Evolutionary conservation across 2,797 vertebrate genomes (phyloP).

Genomic region (Sebastes diploproa): DNA sequence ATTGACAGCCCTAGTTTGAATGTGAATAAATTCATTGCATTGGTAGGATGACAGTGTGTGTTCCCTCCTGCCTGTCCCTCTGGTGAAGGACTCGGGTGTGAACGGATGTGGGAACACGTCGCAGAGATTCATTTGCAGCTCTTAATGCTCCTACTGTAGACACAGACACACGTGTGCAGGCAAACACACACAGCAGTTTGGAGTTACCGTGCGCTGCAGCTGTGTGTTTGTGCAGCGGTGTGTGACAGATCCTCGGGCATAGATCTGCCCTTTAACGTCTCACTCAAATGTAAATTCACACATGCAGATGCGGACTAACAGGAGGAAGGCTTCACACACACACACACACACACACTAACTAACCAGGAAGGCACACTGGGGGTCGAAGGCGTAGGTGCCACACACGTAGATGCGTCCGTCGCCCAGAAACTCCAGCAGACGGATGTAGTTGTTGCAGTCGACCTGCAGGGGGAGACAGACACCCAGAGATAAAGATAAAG

Average conservation of each 20-base stretch:
- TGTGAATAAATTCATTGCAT: not conserved
- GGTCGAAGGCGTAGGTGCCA: constrained; percentile 91
- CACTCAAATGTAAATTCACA: not conserved
- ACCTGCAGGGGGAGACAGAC: constrained; percentile 81
- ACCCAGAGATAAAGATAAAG: not conserved
- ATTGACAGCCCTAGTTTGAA: not conserved
- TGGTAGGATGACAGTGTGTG: not conserved
- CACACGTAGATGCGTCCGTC: constrained; percentile 86
- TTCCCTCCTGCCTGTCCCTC: not conserved
- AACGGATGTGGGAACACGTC: constrained; percentile 11
- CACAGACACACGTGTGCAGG: not conserved
- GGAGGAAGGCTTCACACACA: not conserved
- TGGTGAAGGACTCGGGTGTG: constrained; percentile 14
- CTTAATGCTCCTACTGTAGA: not conserved
- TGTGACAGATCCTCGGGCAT: not conserved
- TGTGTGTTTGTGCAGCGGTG: not conserved
- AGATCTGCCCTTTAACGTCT: not conserved
- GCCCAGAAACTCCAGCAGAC: constrained; percentile 85
- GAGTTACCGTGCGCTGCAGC: not conserved
- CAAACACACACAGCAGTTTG: not conserved
- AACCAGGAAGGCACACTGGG: constrained; percentile 90
- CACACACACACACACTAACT: constrained; percentile 51
- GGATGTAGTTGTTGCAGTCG: constrained; percentile 90
- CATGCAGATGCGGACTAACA: not conserved
- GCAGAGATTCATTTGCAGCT: constrained; percentile 2